Base-by-base conservation (phyloP, 1,140 invertebrate genomes). In the Sycophaga agraensis region DNA sequence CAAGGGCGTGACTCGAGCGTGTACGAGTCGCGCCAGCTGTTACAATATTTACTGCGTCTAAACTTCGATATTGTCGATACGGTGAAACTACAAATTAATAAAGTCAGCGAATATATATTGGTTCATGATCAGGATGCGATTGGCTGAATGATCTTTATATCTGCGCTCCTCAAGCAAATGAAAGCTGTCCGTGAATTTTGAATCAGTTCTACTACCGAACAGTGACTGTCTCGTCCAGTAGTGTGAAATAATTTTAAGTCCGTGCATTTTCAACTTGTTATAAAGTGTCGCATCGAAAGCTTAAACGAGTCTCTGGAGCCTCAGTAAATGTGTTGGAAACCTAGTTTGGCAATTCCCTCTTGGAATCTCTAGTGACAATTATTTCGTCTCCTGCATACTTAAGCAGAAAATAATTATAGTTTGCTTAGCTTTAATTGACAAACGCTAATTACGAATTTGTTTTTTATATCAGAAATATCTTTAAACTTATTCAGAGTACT, bases 1-100 rank as follows among this genome's bases (percentile, higher is more conserved):
- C 43, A 65, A 64, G 71, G 66, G 69, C 68, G 71, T 74, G 71
- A 74, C 73, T 76, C 65, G 70, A 74, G 74, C 66, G 65, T 67
- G 63, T 71, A 73, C 66, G 65, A 74, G 69, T 67, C 64, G 67
- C 67, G 43, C 73, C 73, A 76, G 74, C 73, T 77, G 74, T 75
- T 76, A 68, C 75, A 71, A 73, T 77, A 76, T 77, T 77, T 74
- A 77, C 71, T 70, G 69, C 70, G 60, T 53, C 42, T 11, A 9
- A 51, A 58, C 37, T 42, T 63, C 19, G 26, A 43, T 43, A 26
- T 51, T 63, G 28, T 49, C 42, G 35, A 61, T 55, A 39, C 22
- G 43, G 31, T 12, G 22, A 37, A 46, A 63, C 12, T 55, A 40
- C 46, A 42, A 53, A 9, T 63, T 57, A 63, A 57, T 51, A 56